Percentiles rank a stretch among this genome's conserved stretches.
Evolutionary conservation across 2,888 invertebrate genomes (phyloP).

Genomic region (Polietes domitor): DNA sequence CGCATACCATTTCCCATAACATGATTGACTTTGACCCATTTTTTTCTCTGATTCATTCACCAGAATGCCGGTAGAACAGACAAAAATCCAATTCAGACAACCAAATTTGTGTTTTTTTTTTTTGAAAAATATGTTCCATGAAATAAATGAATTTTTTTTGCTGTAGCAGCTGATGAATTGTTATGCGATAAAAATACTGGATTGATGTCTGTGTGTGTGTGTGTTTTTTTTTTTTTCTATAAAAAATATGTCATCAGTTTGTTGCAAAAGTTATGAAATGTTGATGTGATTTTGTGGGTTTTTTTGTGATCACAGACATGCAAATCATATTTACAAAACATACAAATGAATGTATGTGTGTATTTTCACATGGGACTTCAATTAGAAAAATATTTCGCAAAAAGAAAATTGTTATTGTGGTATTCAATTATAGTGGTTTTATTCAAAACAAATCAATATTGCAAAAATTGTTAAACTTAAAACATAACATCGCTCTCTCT

Average conservation of each 20-base stretch:
- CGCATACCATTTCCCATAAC: too few relatives aligned
- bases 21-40: constrained; percentile 41
- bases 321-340: not conserved
- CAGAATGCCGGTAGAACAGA: too few relatives aligned
- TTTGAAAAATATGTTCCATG: too few relatives aligned
- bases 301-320: not conserved
- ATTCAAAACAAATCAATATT: constrained; percentile 5
- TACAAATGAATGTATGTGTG: not conserved
- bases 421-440: not conserved
- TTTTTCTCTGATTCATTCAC: too few relatives aligned
- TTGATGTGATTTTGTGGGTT: not conserved
- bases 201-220: not conserved
- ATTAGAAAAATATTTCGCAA: not conserved
- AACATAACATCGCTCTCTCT: not conserved
- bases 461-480: not conserved
- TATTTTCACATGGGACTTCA: not conserved
- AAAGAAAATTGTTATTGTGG: not conserved
- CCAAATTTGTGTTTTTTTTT: too few relatives aligned
- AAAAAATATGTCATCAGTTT: not conserved
- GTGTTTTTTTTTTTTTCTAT: not conserved
- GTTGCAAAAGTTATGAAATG: not conserved
- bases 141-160: too few relatives aligned
- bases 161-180: not conserved
- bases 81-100: too few relatives aligned
- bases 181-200: too few relatives aligned